These are phyloP conservation scores for Asarcornis scutulata DNA, from an alignment of 2,113 vertebrate species.

Conservation along the genomic window DNA sequence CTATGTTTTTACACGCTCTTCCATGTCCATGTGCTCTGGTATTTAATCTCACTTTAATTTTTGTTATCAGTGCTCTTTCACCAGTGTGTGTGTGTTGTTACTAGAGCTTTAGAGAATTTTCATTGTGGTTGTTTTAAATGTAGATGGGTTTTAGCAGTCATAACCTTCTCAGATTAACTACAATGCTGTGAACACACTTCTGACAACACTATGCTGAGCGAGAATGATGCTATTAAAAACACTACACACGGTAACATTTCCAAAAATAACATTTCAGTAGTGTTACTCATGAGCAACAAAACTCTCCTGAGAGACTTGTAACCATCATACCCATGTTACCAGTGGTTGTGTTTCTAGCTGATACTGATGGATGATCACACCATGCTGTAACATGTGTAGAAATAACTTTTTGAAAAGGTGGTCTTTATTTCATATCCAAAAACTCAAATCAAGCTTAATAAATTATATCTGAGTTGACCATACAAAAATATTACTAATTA, in stretches of 20 bases:
- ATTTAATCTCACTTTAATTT: neutral
- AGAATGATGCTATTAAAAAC: neutral
- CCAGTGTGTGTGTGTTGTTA: neutral
- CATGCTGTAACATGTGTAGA: neutral
- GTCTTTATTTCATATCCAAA: neutral
- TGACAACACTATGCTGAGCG: neutral
- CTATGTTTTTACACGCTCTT: neutral
- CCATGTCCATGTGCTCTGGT: neutral
- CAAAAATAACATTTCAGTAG: neutral
- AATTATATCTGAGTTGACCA: neutral
- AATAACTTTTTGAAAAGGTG: neutral
- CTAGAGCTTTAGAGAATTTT: neutral
- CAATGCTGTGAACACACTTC: neutral
- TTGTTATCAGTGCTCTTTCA: neutral
- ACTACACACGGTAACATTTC: fast-evolving
- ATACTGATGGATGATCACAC: neutral
- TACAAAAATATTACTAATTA: neutral
- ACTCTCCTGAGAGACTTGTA: neutral
- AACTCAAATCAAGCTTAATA: neutral
- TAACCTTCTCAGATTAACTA: neutral
- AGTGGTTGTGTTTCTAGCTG: neutral
- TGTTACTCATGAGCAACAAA: neutral
- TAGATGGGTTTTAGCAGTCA: neutral
- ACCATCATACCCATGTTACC: neutral
- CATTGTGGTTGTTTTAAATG: neutral